A percentile compares a stretch with the other conserved stretches of the same genome.
phyloP scores from a whole-genome alignment of 2,888 invertebrate genomes.

The Drosophila ezoana region DNA sequence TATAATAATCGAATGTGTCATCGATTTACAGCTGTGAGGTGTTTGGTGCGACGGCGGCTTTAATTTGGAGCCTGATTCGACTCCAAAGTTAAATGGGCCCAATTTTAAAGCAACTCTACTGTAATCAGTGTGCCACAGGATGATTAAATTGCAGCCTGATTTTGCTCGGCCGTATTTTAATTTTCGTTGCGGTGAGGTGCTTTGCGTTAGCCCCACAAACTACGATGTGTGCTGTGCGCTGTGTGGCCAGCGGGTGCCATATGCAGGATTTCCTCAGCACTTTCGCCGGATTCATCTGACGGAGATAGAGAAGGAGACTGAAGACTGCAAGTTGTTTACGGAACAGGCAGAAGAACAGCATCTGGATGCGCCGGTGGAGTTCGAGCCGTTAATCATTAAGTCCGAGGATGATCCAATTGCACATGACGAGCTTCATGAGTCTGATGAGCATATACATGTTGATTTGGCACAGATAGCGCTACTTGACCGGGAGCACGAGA shows the following conservation, averaged over 20 bases:
- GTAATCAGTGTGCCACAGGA: slow-evolving; percentile 31
- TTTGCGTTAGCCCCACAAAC: slow-evolving; percentile 65
- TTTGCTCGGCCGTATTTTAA: slow-evolving; percentile 53
- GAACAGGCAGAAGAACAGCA: slow-evolving; percentile 25
- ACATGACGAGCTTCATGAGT: slow-evolving; percentile 33
- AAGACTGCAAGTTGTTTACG: slow-evolving; percentile 43
- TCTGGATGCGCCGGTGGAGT: slow-evolving; percentile 22
- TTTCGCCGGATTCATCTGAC: slow-evolving; percentile 60
- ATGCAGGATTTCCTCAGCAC: slow-evolving; percentile 68
- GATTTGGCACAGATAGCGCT: slow-evolving; percentile 46
- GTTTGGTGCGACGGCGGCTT: slow-evolving; percentile 25
- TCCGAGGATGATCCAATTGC: slow-evolving; percentile 65
- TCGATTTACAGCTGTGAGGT: slow-evolving; percentile 44
- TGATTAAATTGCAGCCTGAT: slow-evolving; percentile 71
- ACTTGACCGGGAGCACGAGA: slow-evolving; percentile 42
- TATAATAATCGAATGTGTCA: neutral
- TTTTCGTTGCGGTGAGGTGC: slow-evolving; percentile 80
- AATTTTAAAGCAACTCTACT: slow-evolving; percentile 1
- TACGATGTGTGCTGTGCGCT: slow-evolving; percentile 75
- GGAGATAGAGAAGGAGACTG: slow-evolving; percentile 7
- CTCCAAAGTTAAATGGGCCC: slow-evolving; percentile 38
- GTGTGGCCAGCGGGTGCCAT: slow-evolving; percentile 65
- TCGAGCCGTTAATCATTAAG: slow-evolving; percentile 27
- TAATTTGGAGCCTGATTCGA: slow-evolving; percentile 31
- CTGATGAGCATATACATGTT: slow-evolving; percentile 32